Evolutionary conservation across 2,113 vertebrate genomes (phyloP).

Genomic region (Emydura subglobosa): DNA sequence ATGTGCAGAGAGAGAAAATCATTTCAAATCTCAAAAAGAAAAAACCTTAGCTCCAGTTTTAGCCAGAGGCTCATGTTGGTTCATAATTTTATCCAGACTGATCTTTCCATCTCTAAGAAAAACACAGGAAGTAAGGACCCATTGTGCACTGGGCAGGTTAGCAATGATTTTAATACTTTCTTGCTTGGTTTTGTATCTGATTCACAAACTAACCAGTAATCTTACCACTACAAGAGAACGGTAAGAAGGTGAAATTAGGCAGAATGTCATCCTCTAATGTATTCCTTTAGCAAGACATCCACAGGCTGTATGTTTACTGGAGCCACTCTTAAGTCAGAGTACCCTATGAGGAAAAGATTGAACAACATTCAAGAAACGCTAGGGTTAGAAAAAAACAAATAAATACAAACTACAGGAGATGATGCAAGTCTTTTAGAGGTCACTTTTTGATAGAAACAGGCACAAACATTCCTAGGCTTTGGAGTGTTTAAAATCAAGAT

Average conservation of each 20-base stretch:
- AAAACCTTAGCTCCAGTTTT: neutral
- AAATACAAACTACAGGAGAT: neutral
- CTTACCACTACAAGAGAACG: neutral
- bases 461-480: neutral
- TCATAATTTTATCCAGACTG: neutral
- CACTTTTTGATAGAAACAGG: neutral
- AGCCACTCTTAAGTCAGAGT: neutral
- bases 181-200: neutral
- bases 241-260: neutral
- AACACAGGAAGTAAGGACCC: neutral
- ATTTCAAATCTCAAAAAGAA: conserved; percentile 24
- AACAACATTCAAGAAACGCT: neutral
- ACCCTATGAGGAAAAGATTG: neutral
- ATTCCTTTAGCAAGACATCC: neutral
- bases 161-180: neutral
- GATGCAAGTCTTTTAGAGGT: neutral
- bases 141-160: neutral
- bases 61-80: neutral
- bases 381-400: neutral
- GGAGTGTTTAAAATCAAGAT: neutral
- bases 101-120: neutral
- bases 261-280: neutral
- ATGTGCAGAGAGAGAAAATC: conserved; percentile 32
- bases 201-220: neutral
- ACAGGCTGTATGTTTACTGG: neutral